Evolutionary conservation across 1,140 invertebrate genomes (phyloP), one percentile per base, ranked within the genome.

Genomic region (Drosophila repletoides): DNA sequence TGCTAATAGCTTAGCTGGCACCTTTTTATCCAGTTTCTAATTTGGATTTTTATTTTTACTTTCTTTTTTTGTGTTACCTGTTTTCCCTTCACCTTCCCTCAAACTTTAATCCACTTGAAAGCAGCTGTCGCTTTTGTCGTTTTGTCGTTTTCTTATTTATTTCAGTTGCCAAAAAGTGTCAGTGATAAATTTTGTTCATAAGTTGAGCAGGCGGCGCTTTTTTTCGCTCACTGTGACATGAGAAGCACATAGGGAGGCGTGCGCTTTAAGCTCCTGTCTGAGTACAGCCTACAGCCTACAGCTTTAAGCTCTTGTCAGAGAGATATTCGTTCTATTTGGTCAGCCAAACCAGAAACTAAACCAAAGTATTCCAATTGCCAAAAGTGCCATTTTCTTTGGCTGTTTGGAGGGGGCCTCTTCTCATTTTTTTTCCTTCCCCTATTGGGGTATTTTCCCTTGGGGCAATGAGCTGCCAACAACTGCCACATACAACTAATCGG

Each of bases 121-220:
- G 46, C 64, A 67, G 64, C 56, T 67, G 64, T 31, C 41, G 40
- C 33, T 55, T 64, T 55, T 59, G 55, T 43, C 52, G 52, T n/a
- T 28, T 28, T 56, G 29, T 59, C 55, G 53, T 51, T 51, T 59
- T 31, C 28, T 60, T 66, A 66, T 66, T 66, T 66, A 45, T 66
- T 66, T 55, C 52, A 55, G 21, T 59, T 48, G 41, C 34, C 40
- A 43, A 60, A 28, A 53, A 68, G 49, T 68, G 65, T 46, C 65
- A 68, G 65, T 63, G 59, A 68, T 68, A 63, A 68, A 68, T 68
- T 68, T 68, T 48, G 65, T 68, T 68, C 51, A 68, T 63, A 68
- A 55, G 59, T 61, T 68, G 40, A 0, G 21, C 10, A 28, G 48
- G 38, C 43, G 46, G 1, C 17, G 7, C 40, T 58, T 6, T 7